Evolutionary conservation across 2,888 invertebrate genomes (phyloP), one percentile per base, ranked within the genome.

Genomic region (Drosophila leonis): DNA sequence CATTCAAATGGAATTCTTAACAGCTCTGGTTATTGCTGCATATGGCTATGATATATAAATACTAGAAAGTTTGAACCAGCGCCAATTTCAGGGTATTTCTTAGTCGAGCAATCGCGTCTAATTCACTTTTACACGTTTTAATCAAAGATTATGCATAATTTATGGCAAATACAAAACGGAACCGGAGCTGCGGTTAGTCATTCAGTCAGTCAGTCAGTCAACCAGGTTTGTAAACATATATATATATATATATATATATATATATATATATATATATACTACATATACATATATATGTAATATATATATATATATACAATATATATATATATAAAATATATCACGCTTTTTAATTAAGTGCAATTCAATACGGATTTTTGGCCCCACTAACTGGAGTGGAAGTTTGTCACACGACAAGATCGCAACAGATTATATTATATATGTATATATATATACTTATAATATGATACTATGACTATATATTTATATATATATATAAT

Each of bases 111-210:
- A 1, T 18, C 0, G 4, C 8, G 2, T 13, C 13, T 4, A 13
- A 49, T 8, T 0, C 18, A 49, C 7, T 49, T 49, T 31, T 31
- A 49, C 49, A 49, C 33, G 49, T 46, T 46, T 15, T 29, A 51
- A 77, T 74, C 78, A 46, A 55, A 49, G 52, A 41, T 49, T 42
- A 27, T 64, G 56, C 63, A 59, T 66, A 51, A 74, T 75, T 66
- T 49, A 78, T 70, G 52, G 54, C 54, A 73, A 49, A 51, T 42
- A 52, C 61, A 29, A 55, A 77, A 66, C 79, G 66, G 72, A 76
- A 75, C 72, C 62, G 70, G 51, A 78, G 65, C 48, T 35, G 39
- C 37, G 35, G 35, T 44, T 33, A 35, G 5, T 35, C 56, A 56
- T 3, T 51, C 39, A 37, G 18, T 29, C 41, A 57, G 20, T 37